These are phyloP conservation scores for Salarias fasciatus DNA, from an alignment of 2,797 vertebrate species.

Conservation along the genomic window DNA sequence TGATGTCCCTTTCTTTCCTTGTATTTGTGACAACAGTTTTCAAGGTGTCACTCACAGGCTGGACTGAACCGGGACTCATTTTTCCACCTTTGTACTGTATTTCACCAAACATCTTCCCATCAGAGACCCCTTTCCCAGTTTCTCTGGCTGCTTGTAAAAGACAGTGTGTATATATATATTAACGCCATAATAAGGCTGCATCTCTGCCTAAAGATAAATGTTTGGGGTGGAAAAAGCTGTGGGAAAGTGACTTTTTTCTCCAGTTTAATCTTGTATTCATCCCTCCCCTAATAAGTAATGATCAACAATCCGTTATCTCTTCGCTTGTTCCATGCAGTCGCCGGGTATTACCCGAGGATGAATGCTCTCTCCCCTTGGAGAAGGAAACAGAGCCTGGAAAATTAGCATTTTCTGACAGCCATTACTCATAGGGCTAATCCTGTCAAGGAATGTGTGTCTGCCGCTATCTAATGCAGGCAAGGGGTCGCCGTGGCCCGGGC, in stretches of 20 bases:
- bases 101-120: not conserved
- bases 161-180: slow-evolving; percentile 8
- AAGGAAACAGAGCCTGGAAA: slow-evolving; percentile 66
- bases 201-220: slow-evolving; percentile 21
- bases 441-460: slow-evolving; percentile 76
- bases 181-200: slow-evolving; percentile 3
- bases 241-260: slow-evolving; percentile 25
- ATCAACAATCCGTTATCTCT: slow-evolving; percentile 73
- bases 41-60: slow-evolving; percentile 1
- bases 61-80: slow-evolving; percentile 13
- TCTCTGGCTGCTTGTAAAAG: too few species aligned
- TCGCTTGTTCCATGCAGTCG: slow-evolving; percentile 62
- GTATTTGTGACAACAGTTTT: slow-evolving; percentile 16
- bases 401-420: slow-evolving; percentile 79
- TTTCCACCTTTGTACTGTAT: slow-evolving; percentile 31
- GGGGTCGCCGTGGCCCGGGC: slow-evolving; percentile 55
- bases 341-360: slow-evolving; percentile 55
- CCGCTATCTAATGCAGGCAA: slow-evolving; percentile 67
- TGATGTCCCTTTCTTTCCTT: slow-evolving; percentile 20
- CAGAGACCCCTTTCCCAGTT: not conserved
- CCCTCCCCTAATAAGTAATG: slow-evolving; percentile 60
- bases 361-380: slow-evolving; percentile 59
- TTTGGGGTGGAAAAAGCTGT: slow-evolving; percentile 5
- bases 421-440: slow-evolving; percentile 76
- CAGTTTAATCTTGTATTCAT: slow-evolving; percentile 32